phyloP scores from a whole-genome alignment of 2,797 vertebrate species.

The Aselliscus stoliczkanus region DNA sequence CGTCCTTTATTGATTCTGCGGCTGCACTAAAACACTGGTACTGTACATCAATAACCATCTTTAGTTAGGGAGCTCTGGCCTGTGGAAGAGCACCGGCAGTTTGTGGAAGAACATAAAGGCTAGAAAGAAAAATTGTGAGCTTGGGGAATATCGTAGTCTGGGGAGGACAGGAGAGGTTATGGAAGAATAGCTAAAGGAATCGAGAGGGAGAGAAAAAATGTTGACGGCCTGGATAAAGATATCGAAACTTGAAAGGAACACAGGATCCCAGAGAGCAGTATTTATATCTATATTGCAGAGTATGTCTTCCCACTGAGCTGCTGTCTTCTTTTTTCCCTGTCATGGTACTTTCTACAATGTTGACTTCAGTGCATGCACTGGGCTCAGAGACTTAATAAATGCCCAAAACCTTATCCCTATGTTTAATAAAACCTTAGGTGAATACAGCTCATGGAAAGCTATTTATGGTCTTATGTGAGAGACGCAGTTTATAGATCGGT shows the following conservation, averaged over 20 bases:
- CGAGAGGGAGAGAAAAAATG: conserved; percentile 77
- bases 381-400: not conserved
- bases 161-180: conserved; percentile 82
- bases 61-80: conserved; percentile 86
- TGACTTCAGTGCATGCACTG: not conserved
- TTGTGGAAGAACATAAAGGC: conserved; percentile 85
- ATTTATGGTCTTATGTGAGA: not conserved
- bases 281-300: conserved; percentile 19
- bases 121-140: conserved; percentile 84
- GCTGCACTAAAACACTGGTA: conserved; percentile 84
- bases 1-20: conserved; percentile 87
- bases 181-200: conserved; percentile 77
- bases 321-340: not conserved
- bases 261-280: conserved; percentile 60
- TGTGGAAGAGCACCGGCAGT: conserved; percentile 81
- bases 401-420: not conserved
- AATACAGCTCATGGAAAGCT: not conserved
- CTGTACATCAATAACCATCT: conserved; percentile 88
- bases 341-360: conserved; percentile 4
- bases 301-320: not conserved
- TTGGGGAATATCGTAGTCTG: conserved; percentile 82
- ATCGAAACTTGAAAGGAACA: conserved; percentile 65
- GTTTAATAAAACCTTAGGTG: not conserved
- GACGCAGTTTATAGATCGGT: not conserved
- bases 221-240: conserved; percentile 78